Conservation (phyloP, 2,113 vertebrate genomes). For the Gymnocephalus cernua region DNA sequence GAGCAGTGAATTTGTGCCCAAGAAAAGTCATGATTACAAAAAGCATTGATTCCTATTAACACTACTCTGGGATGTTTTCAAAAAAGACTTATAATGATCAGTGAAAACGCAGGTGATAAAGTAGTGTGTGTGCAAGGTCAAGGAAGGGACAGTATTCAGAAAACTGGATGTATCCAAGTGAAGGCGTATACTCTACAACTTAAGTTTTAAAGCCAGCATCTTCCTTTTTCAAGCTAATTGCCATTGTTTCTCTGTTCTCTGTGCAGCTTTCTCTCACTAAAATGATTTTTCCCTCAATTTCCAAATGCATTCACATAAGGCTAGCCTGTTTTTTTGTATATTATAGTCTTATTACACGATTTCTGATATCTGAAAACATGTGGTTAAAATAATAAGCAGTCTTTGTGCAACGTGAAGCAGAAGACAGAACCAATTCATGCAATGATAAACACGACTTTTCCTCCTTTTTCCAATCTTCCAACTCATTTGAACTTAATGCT, state of each 20-base stretch:
- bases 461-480: slow-evolving; percentile 75
- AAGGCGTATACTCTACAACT: slow-evolving; percentile 16
- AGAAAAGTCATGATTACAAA: slow-evolving; percentile 54
- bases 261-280: slow-evolving; percentile 30
- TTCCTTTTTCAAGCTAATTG: slow-evolving; percentile 54
- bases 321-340: slow-evolving; percentile 54
- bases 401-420: slow-evolving; percentile 78
- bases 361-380: slow-evolving; percentile 70
- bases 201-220: slow-evolving; percentile 1
- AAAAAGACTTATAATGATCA: slow-evolving; percentile 27
- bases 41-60: slow-evolving; percentile 27
- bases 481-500: slow-evolving; percentile 84
- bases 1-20: slow-evolving; percentile 37
- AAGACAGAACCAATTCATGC: slow-evolving; percentile 78
- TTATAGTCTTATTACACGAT: slow-evolving; percentile 71
- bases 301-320: slow-evolving; percentile 36
- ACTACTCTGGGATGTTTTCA: slow-evolving; percentile 38
- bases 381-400: slow-evolving; percentile 80
- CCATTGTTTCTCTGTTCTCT: slow-evolving; percentile 38
- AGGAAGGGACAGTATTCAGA: slow-evolving; percentile 24
- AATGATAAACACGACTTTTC: slow-evolving; percentile 65
- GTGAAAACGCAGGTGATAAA: slow-evolving; percentile 37
- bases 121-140: slow-evolving; percentile 51
- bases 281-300: slow-evolving; percentile 60
- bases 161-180: slow-evolving; percentile 26